These are phyloP conservation scores for Lottia gigantea DNA, from an alignment of 2,888 invertebrate species.

Conservation along the genomic window DNA sequence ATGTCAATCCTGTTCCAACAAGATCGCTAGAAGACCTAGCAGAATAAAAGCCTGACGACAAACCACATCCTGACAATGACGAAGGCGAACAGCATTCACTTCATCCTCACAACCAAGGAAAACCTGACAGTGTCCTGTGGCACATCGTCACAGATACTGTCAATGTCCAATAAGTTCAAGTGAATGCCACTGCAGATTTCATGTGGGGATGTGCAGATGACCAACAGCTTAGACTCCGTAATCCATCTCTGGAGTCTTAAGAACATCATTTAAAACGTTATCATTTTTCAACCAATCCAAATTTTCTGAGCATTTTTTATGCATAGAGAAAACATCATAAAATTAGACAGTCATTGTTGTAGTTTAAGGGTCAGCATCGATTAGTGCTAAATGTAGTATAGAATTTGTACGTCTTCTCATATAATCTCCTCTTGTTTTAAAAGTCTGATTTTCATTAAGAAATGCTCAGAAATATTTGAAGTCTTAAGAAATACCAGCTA, in stretches of 20 bases:
- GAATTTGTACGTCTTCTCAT: not conserved
- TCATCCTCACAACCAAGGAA: constrained; percentile 9
- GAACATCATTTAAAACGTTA: no score
- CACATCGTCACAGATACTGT: constrained; percentile 10
- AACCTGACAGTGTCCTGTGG: constrained; percentile 34
- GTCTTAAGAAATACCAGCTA: not conserved
- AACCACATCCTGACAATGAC: constrained; percentile 32
- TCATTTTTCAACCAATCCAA: no score
- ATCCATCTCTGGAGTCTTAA: no score
- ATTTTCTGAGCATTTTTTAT: no score
- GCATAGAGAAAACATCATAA: no score
- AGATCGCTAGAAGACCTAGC: not conserved
- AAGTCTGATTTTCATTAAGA: not conserved
- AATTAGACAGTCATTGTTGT: no score
- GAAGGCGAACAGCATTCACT: constrained; percentile 23
- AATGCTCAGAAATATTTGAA: not conserved
- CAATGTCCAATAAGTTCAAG: not conserved
- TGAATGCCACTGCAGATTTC: not conserved
- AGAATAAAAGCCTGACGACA: constrained; percentile 20
- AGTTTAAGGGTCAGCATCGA: not conserved
- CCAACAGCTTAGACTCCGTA: not conserved
- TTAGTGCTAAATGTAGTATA: constrained; percentile 6
- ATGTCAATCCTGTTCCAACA: constrained; percentile 25
- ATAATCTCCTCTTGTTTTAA: no score
- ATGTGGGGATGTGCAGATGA: not conserved